Evolutionary conservation across 2,113 vertebrate species (phyloP).

Genomic region (Platysteira castanea): DNA sequence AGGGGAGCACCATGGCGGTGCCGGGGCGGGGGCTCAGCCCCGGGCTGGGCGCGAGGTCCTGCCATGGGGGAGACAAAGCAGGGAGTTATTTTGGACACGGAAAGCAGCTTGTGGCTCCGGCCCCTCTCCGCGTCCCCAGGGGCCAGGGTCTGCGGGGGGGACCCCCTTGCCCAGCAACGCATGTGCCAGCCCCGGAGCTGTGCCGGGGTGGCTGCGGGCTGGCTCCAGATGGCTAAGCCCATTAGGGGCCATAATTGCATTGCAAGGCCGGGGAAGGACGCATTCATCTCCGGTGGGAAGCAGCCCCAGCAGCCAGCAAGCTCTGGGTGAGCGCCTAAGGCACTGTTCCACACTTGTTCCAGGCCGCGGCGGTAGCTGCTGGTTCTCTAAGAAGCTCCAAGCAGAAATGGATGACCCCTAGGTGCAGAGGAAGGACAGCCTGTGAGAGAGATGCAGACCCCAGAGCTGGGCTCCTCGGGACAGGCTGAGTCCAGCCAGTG

Average conservation of each 20-base stretch:
- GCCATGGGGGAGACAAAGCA: not conserved
- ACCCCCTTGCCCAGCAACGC: fast-evolving
- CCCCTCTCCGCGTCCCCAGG: not conserved
- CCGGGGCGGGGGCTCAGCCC: not conserved
- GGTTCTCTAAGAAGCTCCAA: not conserved
- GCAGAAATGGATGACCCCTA: not conserved
- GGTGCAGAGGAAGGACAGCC: not conserved
- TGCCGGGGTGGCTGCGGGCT: not conserved
- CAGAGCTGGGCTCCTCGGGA: not conserved
- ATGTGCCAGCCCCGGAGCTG: not conserved
- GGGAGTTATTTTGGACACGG: fast-evolving
- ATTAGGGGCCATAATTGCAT: conserved; percentile 2
- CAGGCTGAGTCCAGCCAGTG: not conserved
- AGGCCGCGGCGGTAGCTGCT: fast-evolving
- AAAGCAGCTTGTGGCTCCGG: fast-evolving
- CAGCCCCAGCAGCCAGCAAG: not conserved
- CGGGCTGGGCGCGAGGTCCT: not conserved
- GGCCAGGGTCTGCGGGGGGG: not conserved
- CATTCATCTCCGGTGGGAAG: not conserved
- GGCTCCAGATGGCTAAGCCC: conserved; percentile 46
- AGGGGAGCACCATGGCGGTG: conserved; percentile 8
- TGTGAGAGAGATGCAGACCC: not conserved
- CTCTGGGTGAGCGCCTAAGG: not conserved
- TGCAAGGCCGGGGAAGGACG: not conserved
- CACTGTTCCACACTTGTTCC: fast-evolving